These are phyloP conservation scores for Hydrochoerus hydrochaeris DNA, from an alignment of 2,113 vertebrate genomes.

Conservation along the genomic window DNA sequence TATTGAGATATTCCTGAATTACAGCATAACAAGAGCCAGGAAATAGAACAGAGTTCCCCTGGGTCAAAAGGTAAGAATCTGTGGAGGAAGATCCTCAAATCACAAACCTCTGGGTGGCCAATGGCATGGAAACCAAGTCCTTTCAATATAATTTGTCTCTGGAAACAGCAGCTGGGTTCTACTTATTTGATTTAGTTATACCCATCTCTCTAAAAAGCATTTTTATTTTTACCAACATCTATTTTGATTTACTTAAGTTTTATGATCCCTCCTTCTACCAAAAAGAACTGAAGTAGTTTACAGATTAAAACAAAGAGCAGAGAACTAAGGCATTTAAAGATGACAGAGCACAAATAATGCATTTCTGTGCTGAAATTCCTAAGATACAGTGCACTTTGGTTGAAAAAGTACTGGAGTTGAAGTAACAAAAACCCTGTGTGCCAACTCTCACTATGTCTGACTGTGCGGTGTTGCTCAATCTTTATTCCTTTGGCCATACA, in stretches of 20 bases:
- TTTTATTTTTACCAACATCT: conserved; percentile 41
- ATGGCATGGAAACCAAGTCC: not conserved
- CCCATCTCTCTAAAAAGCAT: not conserved
- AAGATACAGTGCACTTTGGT: not conserved
- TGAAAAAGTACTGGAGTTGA: not conserved
- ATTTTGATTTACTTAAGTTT: conserved; percentile 38
- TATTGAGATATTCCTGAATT: not conserved
- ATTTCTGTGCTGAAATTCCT: not conserved
- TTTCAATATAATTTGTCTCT: not conserved
- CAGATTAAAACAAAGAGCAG: not conserved
- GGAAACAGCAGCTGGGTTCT: not conserved
- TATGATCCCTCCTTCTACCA: not conserved
- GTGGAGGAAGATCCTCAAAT: not conserved
- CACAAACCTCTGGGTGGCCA: not conserved
- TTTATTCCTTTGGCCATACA: not conserved
- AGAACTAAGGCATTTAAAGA: not conserved
- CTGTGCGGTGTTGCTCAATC: not conserved
- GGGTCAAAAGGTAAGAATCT: not conserved
- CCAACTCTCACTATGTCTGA: not conserved
- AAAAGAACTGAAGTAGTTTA: conserved; percentile 10
- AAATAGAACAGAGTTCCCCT: too few relatives aligned
- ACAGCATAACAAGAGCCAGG: not conserved
- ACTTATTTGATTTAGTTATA: not conserved
- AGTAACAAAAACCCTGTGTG: not conserved
- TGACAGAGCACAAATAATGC: not conserved